These are phyloP conservation scores for Maccullochella peelii DNA, from an alignment of 2,113 vertebrate genomes.

Conservation along the genomic window DNA sequence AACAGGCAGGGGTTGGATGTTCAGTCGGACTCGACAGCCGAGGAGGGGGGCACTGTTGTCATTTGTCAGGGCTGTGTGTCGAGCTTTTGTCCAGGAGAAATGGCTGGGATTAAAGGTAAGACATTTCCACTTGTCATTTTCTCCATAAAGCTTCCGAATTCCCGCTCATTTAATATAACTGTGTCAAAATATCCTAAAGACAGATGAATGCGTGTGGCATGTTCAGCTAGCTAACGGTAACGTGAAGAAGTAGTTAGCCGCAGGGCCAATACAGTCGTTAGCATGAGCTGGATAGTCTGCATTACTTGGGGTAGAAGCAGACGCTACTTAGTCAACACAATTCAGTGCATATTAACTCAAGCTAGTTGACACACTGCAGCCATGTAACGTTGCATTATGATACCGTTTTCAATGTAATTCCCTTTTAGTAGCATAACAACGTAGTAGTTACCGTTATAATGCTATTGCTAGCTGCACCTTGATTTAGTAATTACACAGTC, in stretches of 20 bases:
- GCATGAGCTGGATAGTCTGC: constrained; percentile 31
- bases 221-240: constrained; percentile 30
- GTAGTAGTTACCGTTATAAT: background rate
- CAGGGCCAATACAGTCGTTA: constrained; percentile 54
- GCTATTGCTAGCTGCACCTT: constrained; percentile 56
- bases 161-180: too few species aligned
- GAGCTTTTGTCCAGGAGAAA: constrained; percentile 76
- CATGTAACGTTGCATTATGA: too few species aligned
- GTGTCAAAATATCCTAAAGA: background rate
- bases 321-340: background rate
- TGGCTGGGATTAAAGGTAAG: constrained; percentile 87
- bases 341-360: too few species aligned
- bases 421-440: background rate
- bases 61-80: constrained; percentile 61
- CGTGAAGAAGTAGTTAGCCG: constrained; percentile 21
- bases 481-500: constrained; percentile 23
- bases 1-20: background rate
- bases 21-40: background rate
- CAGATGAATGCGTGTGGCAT: background rate
- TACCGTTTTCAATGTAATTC: background rate
- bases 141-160: background rate
- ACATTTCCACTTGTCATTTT: accelerated
- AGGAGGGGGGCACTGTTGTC: constrained; percentile 68
- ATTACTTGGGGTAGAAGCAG: background rate
- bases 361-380: background rate